Evolutionary conservation across 2,113 vertebrate genomes (phyloP), one percentile per base, ranked within the genome.

Genomic region (Lynx canadensis): DNA sequence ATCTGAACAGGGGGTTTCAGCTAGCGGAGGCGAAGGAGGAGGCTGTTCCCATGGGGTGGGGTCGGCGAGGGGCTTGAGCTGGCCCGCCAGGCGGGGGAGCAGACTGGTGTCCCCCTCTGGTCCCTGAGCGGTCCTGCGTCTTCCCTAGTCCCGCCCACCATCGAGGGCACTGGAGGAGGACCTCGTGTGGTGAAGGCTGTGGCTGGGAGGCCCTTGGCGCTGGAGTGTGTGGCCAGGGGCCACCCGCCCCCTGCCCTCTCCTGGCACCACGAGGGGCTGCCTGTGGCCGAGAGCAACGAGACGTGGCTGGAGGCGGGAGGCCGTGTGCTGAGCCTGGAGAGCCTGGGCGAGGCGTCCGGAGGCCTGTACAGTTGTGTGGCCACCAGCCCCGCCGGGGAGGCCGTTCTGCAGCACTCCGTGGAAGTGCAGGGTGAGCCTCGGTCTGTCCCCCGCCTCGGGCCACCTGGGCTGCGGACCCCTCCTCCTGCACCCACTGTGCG

Each of bases 231-330:
- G 33, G 99, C 99, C 27, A 93, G 97, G 8, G 99, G 99, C 55
- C 98, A 74, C 89, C 99, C 99, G 25, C 98, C 98, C 0, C 99
- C 99, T 57, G 98, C 99, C 96, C 98, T 99, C 96, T 99, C 98
- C 98, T 99, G 99, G 99, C 93, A 99, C 89, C 99, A 98, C 5
- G 99, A 99, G 48, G 99, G 99, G n/a, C 98, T 96, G 0, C 99
- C 99, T 0, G 29, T 98, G 96, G 23, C 45, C 0, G 94, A 97
- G 33, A 97, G 76, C 96, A 97, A 97, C 0, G 57, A 65, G 48
- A 96, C 97, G 0, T 52, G 93, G 95, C 94, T 98, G 52, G 82
- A 95, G 89, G 92, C 55, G 0, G 96, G 78, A 0, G 98, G 98
- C 0, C 1, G 68, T 0, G 1, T 66, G 23, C 98, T 99, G 81